Evolutionary conservation across 2,888 invertebrate species (phyloP).

Genomic region (Epirrhoe alternata): DNA sequence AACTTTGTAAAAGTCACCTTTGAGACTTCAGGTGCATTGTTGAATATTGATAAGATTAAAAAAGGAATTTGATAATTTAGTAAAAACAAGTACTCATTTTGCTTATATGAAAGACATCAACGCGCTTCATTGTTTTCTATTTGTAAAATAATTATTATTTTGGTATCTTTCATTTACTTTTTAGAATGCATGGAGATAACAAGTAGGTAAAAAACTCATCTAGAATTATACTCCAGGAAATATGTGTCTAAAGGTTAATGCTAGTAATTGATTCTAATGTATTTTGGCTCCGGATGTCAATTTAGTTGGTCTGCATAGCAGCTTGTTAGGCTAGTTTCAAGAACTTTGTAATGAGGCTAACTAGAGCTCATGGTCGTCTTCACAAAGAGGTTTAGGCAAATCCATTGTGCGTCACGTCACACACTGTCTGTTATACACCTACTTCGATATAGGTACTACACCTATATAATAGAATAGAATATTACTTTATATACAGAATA

Average conservation of each 20-base stretch:
- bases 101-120: constrained; percentile 3
- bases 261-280: constrained; percentile 43
- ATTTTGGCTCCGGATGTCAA: constrained; percentile 46
- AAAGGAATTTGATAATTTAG: neutral
- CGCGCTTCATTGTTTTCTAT: neutral
- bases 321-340: constrained; percentile 40
- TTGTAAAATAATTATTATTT: too few species aligned
- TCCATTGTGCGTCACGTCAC: constrained; percentile 18
- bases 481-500: too few species aligned
- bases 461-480: neutral
- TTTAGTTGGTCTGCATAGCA: constrained; percentile 42
- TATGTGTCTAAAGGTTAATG: constrained; percentile 41
- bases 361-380: constrained; percentile 42
- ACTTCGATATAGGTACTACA: neutral
- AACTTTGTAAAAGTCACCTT: neutral
- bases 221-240: constrained; percentile 29
- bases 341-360: constrained; percentile 45
- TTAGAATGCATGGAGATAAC: neutral
- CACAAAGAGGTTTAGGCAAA: constrained; percentile 37
- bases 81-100: neutral
- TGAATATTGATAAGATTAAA: too few species aligned
- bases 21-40: too few species aligned
- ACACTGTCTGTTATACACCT: constrained; percentile 8
- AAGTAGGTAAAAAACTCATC: constrained; percentile 17
- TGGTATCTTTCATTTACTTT: neutral